Percentiles rank a stretch among this genome's conserved stretches.
phyloP scores from a whole-genome alignment of 2,113 vertebrate species.

The Hippocampus guttulatus region DNA sequence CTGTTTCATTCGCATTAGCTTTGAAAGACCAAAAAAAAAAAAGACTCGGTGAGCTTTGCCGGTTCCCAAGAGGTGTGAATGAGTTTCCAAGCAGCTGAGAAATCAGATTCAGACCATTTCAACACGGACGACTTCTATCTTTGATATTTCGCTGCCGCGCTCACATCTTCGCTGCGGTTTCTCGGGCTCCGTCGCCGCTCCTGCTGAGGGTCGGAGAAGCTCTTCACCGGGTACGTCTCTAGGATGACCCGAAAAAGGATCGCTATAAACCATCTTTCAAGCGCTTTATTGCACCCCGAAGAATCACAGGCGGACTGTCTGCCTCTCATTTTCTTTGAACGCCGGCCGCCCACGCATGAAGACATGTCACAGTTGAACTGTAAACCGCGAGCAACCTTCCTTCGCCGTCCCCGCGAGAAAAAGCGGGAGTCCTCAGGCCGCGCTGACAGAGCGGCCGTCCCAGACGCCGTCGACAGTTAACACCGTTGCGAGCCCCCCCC shows the following conservation, averaged over 20 bases:
- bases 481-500: slow-evolving; percentile 63
- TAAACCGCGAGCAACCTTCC: slow-evolving; percentile 37
- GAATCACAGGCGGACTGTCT: slow-evolving; percentile 49
- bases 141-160: slow-evolving; percentile 6
- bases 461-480: slow-evolving; percentile 73
- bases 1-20: slow-evolving; percentile 57
- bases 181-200: slow-evolving; percentile 9
- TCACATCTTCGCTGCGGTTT: slow-evolving; percentile 8
- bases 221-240: slow-evolving; percentile 30
- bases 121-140: slow-evolving; percentile 1
- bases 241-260: slow-evolving; percentile 28
- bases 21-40: slow-evolving; percentile 23
- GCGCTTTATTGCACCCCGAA: slow-evolving; percentile 63
- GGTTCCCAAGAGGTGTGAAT: slow-evolving; percentile 52
- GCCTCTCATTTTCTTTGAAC: slow-evolving; percentile 66
- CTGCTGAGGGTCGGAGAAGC: slow-evolving; percentile 19
- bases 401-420: slow-evolving; percentile 27
- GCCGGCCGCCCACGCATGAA: slow-evolving; percentile 61
- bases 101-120: slow-evolving; percentile 44
- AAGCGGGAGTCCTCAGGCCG: slow-evolving; percentile 33
- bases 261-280: slow-evolving; percentile 59
- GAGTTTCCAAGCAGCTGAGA: slow-evolving; percentile 31
- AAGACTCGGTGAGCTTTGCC: slow-evolving; percentile 36
- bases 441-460: slow-evolving; percentile 42
- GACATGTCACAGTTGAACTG: slow-evolving; percentile 64